Percentiles rank a stretch among this genome's conserved stretches.
These are phyloP conservation scores for Hemicrepidius hirtus DNA, from an alignment of 2,888 invertebrate species.

Conservation along the genomic window DNA sequence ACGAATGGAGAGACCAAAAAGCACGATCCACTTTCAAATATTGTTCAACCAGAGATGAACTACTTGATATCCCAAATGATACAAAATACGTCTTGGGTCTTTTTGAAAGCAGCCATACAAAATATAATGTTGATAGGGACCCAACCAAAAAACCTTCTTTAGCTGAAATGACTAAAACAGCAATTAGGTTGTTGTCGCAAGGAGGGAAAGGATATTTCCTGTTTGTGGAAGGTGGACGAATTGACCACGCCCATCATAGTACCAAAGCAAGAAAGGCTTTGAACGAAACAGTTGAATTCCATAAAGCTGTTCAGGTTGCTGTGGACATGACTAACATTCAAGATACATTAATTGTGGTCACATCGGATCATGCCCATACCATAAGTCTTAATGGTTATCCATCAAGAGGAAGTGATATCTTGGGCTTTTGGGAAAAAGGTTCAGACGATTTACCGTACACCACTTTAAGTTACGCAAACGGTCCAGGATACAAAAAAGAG, in stretches of 20 bases:
- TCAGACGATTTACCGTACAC: conserved; percentile 79
- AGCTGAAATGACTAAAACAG: conserved; percentile 86
- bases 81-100: conserved; percentile 74
- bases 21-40: conserved; percentile 71
- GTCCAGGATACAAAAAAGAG: conserved; percentile 76
- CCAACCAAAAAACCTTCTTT: conserved; percentile 79
- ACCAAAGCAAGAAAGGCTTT: conserved; percentile 80
- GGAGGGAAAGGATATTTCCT: conserved; percentile 81
- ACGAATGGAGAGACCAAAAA: conserved; percentile 78
- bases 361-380: conserved; percentile 85
- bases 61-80: conserved; percentile 73
- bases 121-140: conserved; percentile 80
- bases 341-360: conserved; percentile 88
- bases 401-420: conserved; percentile 76
- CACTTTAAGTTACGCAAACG: conserved; percentile 84
- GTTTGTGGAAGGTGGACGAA: conserved; percentile 86
- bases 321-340: conserved; percentile 76
- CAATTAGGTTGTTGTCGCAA: conserved; percentile 81
- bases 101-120: conserved; percentile 64
- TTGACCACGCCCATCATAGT: conserved; percentile 86
- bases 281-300: conserved; percentile 87
- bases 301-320: conserved; percentile 74
- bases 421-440: conserved; percentile 74
- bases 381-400: conserved; percentile 86
- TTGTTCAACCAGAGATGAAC: conserved; percentile 75